phyloP scores from a whole-genome alignment of 23 tunicate genomes.

The Trididemnum nubilum region DNA sequence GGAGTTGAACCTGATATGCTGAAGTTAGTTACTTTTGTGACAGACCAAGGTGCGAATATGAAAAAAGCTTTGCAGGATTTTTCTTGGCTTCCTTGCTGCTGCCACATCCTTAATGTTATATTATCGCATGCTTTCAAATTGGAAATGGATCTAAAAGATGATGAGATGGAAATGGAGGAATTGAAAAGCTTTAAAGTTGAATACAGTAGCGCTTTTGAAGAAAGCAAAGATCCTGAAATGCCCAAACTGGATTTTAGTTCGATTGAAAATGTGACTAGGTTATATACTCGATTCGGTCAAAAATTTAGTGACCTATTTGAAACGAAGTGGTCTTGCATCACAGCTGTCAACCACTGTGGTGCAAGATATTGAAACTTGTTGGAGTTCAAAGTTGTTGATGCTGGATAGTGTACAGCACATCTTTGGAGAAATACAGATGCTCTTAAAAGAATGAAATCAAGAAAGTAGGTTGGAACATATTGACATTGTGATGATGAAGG shows the following conservation, averaged over 20 bases:
- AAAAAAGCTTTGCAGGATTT: slow-evolving; percentile 34
- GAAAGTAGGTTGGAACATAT: slow-evolving; percentile 8
- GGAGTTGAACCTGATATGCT: background rate
- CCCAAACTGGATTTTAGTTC: background rate
- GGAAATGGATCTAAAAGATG: no score
- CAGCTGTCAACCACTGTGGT: slow-evolving; percentile 9
- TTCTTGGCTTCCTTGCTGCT: slow-evolving; percentile 11
- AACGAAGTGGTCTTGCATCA: slow-evolving; percentile 34
- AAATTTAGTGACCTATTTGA: slow-evolving; percentile 25
- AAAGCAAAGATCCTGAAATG: no score
- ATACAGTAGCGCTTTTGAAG: no score
- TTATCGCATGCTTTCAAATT: slow-evolving; percentile 32
- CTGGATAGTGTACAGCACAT: slow-evolving; percentile 10
- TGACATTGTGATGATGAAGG: slow-evolving; percentile 28
- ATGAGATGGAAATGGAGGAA: background rate
- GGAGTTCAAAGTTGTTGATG: slow-evolving; percentile 19
- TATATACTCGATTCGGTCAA: background rate
- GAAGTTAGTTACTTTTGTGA: slow-evolving; percentile 8
- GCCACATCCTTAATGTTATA: slow-evolving; percentile 5
- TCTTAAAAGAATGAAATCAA: slow-evolving; percentile 17
- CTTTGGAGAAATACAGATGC: slow-evolving; percentile 10
- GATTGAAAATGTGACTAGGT: background rate
- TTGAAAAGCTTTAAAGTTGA: no score
- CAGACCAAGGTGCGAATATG: slow-evolving; percentile 32
- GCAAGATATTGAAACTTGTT: slow-evolving; percentile 31